Percentiles rank a stretch among this genome's conserved stretches.
These are phyloP conservation scores for Anhinga rufa DNA, from an alignment of 2,113 vertebrate genomes.

Conservation along the genomic window DNA sequence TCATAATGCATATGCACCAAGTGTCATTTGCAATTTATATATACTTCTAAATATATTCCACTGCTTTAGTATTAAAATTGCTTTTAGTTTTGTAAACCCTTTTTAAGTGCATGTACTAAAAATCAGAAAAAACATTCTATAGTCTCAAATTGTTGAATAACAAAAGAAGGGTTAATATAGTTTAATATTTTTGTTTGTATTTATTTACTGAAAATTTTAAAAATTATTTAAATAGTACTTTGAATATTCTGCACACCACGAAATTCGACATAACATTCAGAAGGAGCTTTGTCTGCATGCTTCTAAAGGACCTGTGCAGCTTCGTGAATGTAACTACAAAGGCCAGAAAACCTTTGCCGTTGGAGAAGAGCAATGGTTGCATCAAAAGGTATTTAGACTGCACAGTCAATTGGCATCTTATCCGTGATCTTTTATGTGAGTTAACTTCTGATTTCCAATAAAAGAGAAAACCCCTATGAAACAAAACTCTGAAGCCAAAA, in stretches of 20 bases:
- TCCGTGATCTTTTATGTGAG: not conserved
- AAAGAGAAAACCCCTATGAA: not conserved
- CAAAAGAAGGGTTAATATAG: not conserved
- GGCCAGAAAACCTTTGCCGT: slow-evolving; percentile 74
- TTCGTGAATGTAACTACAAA: slow-evolving; percentile 86
- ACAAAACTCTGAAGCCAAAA: not conserved
- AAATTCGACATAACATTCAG: slow-evolving; percentile 95
- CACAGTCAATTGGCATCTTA: not conserved
- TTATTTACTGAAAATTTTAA: not conserved
- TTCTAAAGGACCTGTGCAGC: slow-evolving; percentile 71
- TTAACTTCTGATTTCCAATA: not conserved
- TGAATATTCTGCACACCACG: slow-evolving; percentile 86
- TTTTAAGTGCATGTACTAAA: not conserved
- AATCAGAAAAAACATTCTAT: not conserved
- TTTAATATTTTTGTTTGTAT: not conserved
- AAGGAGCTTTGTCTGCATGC: slow-evolving; percentile 92
- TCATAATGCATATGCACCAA: not conserved
- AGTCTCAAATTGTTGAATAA: not conserved
- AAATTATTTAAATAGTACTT: slow-evolving; percentile 82
- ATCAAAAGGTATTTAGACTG: slow-evolving; percentile 79
- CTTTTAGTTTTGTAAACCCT: not conserved
- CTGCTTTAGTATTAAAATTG: not conserved
- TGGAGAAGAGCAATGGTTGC: slow-evolving; percentile 87
- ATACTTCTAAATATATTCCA: not conserved
- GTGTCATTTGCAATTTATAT: not conserved